Conservation (phyloP, 1,140 invertebrate species). For the Pomacea maculata region DNA sequence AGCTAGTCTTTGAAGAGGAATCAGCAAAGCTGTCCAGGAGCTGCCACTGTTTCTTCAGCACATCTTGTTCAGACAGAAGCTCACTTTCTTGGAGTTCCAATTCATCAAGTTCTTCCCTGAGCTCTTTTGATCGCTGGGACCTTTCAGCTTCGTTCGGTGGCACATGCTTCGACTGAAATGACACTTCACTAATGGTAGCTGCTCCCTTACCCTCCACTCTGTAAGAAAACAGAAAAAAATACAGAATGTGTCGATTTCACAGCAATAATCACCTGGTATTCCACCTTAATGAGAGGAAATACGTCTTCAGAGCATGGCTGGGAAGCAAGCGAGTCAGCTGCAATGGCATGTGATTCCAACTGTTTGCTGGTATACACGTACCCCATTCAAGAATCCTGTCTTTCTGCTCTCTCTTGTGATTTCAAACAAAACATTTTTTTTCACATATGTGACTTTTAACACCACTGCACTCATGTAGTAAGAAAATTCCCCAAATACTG, state of each 20-base stretch:
- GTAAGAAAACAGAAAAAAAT: constrained; percentile 1
- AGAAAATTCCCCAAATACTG: no score
- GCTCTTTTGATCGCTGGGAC: constrained; percentile 32
- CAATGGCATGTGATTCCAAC: background rate
- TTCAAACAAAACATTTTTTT: no score
- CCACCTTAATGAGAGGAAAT: no score
- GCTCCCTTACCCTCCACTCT: constrained; percentile 61
- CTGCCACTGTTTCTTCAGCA: constrained; percentile 34
- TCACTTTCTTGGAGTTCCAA: constrained; percentile 22
- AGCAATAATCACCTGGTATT: background rate
- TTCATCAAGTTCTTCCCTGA: constrained; percentile 30
- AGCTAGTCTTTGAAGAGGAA: constrained; percentile 15
- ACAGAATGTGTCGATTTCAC: background rate
- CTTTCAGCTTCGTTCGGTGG: constrained; percentile 28
- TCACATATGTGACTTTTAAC: no score
- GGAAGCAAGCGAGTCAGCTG: no score
- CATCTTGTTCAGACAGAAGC: constrained; percentile 17
- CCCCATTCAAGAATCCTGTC: no score
- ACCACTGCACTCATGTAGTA: no score
- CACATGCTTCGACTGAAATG: constrained; percentile 38
- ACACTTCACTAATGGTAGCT: constrained; percentile 60
- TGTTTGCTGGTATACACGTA: background rate
- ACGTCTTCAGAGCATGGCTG: no score
- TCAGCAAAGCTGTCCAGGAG: constrained; percentile 41
- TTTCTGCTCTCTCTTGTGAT: no score